These are phyloP conservation scores for Oriolus oriolus DNA, from an alignment of 2,113 vertebrate genomes.

Conservation along the genomic window DNA sequence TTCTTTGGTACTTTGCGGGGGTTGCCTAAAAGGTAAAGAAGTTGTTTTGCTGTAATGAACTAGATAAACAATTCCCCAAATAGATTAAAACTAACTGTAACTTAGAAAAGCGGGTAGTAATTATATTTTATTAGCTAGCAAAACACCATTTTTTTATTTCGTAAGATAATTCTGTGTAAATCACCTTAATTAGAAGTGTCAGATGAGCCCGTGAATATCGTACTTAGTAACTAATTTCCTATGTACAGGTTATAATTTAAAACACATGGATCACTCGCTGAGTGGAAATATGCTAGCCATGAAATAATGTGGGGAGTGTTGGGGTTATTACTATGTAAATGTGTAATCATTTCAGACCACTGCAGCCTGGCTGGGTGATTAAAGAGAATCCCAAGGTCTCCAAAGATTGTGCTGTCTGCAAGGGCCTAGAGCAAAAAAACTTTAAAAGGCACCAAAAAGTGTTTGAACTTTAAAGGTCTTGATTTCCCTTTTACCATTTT, in stretches of 20 bases:
- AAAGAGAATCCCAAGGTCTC: conserved; percentile 72
- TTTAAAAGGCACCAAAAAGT: conserved; percentile 70
- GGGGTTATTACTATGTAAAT: conserved; percentile 77
- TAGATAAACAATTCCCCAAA: conserved; percentile 85
- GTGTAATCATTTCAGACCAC: conserved; percentile 73
- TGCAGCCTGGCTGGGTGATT: conserved; percentile 70
- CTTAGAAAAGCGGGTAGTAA: conserved; percentile 78
- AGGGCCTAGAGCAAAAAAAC: conserved; percentile 69
- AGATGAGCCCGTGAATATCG: conserved; percentile 76
- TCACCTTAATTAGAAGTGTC: conserved; percentile 88
- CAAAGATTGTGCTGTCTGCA: conserved; percentile 69
- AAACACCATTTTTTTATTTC: conserved; percentile 82
- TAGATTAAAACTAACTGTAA: conserved; percentile 85
- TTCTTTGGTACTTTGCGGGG: background rate
- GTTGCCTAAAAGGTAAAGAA: conserved; percentile 53
- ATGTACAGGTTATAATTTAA: conserved; percentile 84
- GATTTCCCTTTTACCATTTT: conserved; percentile 70
- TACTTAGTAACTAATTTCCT: conserved; percentile 83
- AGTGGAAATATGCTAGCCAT: conserved; percentile 68
- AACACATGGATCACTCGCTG: conserved; percentile 79
- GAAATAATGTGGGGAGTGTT: conserved; percentile 71
- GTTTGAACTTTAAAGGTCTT: conserved; percentile 75
- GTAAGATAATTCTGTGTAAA: conserved; percentile 84
- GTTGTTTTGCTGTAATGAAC: conserved; percentile 79
- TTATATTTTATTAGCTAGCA: conserved; percentile 83